These are phyloP conservation scores for Temnothorax rugatulus DNA, from an alignment of 2,888 invertebrate genomes.

Conservation along the genomic window DNA sequence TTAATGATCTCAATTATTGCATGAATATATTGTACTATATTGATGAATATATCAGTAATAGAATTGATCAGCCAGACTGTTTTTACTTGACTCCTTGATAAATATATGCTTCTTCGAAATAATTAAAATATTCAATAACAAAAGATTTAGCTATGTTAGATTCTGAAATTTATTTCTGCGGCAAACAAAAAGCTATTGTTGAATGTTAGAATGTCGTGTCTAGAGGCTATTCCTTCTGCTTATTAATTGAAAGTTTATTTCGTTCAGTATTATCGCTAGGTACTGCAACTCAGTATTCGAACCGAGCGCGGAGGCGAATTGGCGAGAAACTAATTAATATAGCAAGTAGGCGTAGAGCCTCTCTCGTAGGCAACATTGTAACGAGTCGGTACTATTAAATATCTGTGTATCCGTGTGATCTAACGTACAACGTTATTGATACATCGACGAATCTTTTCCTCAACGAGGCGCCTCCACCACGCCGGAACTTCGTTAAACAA, in stretches of 20 bases:
- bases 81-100: not conserved
- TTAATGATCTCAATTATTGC: not conserved
- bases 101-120: not conserved
- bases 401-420: constrained; percentile 45
- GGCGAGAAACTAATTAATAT: constrained; percentile 19
- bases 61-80: not conserved
- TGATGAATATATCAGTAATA: not conserved
- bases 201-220: not conserved
- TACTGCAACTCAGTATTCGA: not conserved
- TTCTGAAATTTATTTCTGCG: not conserved
- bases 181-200: not conserved
- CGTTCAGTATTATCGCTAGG: not conserved
- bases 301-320: not conserved
- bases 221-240: not conserved
- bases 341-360: constrained; percentile 6
- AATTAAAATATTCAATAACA: not conserved
- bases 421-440: constrained; percentile 44
- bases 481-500: constrained; percentile 52
- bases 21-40: not conserved
- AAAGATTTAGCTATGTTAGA: not conserved
- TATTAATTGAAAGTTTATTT: constrained; percentile 27
- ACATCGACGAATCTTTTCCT: constrained; percentile 47
- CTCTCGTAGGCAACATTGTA: constrained; percentile 45
- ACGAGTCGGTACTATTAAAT: constrained; percentile 30
- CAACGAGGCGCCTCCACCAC: constrained; percentile 5